phyloP scores from a whole-genome alignment of 1,140 invertebrate species.

The Helicoverpa zea region DNA sequence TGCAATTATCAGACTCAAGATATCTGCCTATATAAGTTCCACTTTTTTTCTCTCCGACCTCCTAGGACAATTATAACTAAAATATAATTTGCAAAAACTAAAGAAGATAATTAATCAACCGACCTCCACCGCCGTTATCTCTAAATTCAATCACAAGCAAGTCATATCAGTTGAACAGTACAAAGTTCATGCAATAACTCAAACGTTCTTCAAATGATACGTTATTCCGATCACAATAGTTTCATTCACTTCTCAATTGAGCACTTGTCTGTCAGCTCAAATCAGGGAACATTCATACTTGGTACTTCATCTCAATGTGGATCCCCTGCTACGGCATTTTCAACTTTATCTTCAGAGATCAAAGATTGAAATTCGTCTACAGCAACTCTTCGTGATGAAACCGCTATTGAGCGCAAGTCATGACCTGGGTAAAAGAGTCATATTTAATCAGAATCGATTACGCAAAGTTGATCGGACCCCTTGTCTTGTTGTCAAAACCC shows the following conservation, averaged over 20 bases:
- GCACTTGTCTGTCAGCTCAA: constrained; percentile 59
- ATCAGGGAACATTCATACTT: constrained; percentile 60
- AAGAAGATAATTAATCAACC: neutral
- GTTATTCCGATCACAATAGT: constrained; percentile 64
- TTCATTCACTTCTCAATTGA: constrained; percentile 74
- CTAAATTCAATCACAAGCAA: constrained; percentile 47
- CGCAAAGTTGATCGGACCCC: constrained; percentile 51
- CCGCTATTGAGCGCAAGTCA: constrained; percentile 55
- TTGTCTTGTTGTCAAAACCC: constrained; percentile 40
- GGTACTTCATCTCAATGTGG: constrained; percentile 32
- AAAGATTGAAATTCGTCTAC: constrained; percentile 10
- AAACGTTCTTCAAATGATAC: constrained; percentile 56
- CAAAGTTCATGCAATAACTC: constrained; percentile 54
- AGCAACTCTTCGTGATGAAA: constrained; percentile 55
- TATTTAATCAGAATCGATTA: constrained; percentile 57
- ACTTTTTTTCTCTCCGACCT: neutral
- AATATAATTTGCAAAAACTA: neutral
- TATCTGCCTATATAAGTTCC: neutral
- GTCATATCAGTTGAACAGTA: constrained; percentile 58
- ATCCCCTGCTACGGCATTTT: neutral
- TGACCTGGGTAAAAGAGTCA: constrained; percentile 56
- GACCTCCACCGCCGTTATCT: constrained; percentile 20
- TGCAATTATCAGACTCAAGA: neutral
- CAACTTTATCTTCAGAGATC: constrained; percentile 14
- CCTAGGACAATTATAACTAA: neutral